A percentile compares a stretch with the other conserved stretches of the same genome.
Conservation (phyloP, 2,113 vertebrate genomes). For the Neoarius graeffei region DNA sequence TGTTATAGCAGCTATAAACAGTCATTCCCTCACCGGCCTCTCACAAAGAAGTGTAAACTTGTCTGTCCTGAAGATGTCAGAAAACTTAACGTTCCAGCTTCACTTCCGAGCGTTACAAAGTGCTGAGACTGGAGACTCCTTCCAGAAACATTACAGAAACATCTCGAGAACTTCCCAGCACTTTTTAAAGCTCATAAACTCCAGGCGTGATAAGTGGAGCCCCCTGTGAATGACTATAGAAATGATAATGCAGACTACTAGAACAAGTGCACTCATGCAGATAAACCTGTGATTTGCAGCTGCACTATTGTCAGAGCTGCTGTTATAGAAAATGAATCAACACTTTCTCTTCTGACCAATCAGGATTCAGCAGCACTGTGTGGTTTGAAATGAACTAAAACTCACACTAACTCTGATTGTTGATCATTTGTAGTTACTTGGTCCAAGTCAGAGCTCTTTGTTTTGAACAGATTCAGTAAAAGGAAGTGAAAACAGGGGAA, state of each 20-base stretch:
- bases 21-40: background rate
- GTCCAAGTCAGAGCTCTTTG: background rate
- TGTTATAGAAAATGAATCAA: no score
- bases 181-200: background rate
- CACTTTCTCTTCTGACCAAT: no score
- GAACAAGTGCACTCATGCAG: background rate
- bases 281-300: background rate
- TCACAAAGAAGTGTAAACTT: no score
- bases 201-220: no score
- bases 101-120: background rate
- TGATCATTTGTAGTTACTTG: background rate
- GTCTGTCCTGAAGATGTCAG: no score
- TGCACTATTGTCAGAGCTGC: no score
- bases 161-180: background rate
- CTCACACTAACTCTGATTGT: background rate
- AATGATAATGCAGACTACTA: background rate
- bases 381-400: background rate
- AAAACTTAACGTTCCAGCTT: background rate
- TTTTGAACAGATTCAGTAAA: background rate
- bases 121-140: background rate
- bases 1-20: background rate
- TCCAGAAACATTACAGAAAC: background rate
- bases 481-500: slow-evolving; percentile 26
- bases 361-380: no score
- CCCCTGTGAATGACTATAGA: background rate